phyloP scores from a whole-genome alignment of 23 tunicate genomes.

The Aplidium turbinatum region DNA sequence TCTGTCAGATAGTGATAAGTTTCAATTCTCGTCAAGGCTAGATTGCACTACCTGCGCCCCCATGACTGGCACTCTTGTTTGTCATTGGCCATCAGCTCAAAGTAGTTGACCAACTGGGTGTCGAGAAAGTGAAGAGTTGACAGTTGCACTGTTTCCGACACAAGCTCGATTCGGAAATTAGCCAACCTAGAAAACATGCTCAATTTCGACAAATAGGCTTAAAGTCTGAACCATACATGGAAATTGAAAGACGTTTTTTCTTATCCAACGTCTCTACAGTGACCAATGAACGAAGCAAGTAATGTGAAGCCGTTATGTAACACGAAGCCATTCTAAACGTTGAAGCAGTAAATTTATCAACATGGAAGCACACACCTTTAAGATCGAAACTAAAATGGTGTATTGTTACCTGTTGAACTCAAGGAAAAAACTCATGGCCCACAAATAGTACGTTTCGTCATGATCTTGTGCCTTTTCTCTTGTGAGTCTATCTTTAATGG shows the following conservation, averaged over 20 bases:
- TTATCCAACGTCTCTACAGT: too few species aligned
- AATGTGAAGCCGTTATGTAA: background rate
- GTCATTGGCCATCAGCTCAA: conserved; percentile 82
- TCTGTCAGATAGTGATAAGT: too few species aligned
- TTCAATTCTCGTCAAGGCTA: too few species aligned
- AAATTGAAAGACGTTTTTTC: too few species aligned
- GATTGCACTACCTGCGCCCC: conserved; percentile 89
- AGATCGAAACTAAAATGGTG: too few species aligned
- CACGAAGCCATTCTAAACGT: background rate
- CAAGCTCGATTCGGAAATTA: conserved; percentile 59
- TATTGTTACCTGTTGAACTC: conserved; percentile 82
- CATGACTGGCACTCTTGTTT: conserved; percentile 78
- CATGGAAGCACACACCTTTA: too few species aligned
- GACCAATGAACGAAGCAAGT: background rate
- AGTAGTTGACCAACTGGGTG: conserved; percentile 56
- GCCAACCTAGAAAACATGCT: conserved; percentile 50
- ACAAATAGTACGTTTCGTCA: conserved; percentile 87
- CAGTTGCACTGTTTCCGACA: conserved; percentile 86
- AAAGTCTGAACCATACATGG: too few species aligned
- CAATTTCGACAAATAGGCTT: too few species aligned
- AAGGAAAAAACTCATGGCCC: conserved; percentile 88
- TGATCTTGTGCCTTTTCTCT: conserved; percentile 87
- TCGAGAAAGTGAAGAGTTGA: conserved; percentile 79
- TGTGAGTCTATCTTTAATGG: conserved; percentile 57
- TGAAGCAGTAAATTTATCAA: too few species aligned